Percentiles rank a stretch among this genome's conserved stretches.
Conservation (phyloP, 2,113 vertebrate genomes). For the Cryptotis parvus region DNA sequence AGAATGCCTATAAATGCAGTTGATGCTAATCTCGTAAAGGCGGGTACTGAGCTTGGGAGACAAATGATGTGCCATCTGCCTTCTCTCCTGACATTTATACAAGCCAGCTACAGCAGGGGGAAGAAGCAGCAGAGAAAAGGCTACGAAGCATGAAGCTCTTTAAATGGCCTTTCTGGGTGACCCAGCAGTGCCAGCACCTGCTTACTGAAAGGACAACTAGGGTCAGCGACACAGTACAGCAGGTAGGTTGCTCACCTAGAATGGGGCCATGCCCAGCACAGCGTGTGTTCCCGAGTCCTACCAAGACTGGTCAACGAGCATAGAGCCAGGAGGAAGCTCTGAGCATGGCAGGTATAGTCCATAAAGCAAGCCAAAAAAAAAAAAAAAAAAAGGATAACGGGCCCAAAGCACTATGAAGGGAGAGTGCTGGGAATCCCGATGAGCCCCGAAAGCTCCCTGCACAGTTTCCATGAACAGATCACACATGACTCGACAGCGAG, state of each 20-base stretch:
- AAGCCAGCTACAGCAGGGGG: neutral
- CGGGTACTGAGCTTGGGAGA: neutral
- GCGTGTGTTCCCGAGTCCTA: neutral
- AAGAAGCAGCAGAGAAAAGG: neutral
- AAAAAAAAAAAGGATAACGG: too few relatives aligned
- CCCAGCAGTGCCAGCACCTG: neutral
- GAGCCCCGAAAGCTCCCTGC: neutral
- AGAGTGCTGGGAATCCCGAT: neutral
- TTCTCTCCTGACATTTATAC: neutral
- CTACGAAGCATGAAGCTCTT: neutral
- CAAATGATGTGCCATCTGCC: neutral
- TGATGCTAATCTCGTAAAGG: neutral
- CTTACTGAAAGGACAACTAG: neutral
- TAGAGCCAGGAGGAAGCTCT: too few relatives aligned
- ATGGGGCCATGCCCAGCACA: too few relatives aligned
- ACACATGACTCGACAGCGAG: neutral
- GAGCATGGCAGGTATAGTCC: too few relatives aligned
- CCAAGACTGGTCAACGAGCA: too few relatives aligned
- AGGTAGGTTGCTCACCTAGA: too few relatives aligned
- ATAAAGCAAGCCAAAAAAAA: neutral
- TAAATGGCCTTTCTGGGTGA: neutral
- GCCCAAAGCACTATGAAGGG: neutral
- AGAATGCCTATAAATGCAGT: neutral
- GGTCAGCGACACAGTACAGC: neutral
- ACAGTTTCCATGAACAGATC: neutral